Evolutionary conservation across 2,888 invertebrate genomes (phyloP).

Genomic region (Lochmaea capreae): DNA sequence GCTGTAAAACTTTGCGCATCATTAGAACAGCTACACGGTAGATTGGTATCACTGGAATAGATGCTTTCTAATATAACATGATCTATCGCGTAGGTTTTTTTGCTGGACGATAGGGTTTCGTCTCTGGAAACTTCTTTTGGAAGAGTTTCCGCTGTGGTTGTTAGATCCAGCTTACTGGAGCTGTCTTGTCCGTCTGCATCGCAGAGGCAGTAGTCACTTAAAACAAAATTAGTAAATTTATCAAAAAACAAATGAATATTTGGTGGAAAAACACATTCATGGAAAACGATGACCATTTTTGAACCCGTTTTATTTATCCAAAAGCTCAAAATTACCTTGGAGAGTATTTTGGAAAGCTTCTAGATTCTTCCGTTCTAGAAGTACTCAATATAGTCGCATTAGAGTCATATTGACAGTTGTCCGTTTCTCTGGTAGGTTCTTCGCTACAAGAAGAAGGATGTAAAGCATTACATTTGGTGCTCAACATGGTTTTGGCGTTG

Average conservation of each 20-base stretch:
- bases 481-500: conserved; percentile 53
- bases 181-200: conserved; percentile 16
- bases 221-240: background rate
- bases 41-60: background rate
- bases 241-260: background rate
- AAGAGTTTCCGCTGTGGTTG: conserved; percentile 25
- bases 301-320: background rate
- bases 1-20: background rate
- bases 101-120: background rate
- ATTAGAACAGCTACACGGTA: background rate
- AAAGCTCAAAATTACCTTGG: background rate
- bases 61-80: background rate
- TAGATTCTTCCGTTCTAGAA: background rate
- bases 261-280: too few relatives aligned
- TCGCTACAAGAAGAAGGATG: conserved; percentile 40
- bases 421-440: conserved; percentile 44
- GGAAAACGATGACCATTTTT: too few relatives aligned
- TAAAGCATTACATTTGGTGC: conserved; percentile 39
- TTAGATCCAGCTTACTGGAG: conserved; percentile 24
- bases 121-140: conserved; percentile 4
- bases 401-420: conserved; percentile 20
- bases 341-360: conserved; percentile 1
- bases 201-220: conserved; percentile 24
- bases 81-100: background rate
- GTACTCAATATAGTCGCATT: conserved; percentile 17